These are phyloP conservation scores for Blastobasis lacticolella DNA, from an alignment of 2,888 invertebrate species.

Conservation along the genomic window DNA sequence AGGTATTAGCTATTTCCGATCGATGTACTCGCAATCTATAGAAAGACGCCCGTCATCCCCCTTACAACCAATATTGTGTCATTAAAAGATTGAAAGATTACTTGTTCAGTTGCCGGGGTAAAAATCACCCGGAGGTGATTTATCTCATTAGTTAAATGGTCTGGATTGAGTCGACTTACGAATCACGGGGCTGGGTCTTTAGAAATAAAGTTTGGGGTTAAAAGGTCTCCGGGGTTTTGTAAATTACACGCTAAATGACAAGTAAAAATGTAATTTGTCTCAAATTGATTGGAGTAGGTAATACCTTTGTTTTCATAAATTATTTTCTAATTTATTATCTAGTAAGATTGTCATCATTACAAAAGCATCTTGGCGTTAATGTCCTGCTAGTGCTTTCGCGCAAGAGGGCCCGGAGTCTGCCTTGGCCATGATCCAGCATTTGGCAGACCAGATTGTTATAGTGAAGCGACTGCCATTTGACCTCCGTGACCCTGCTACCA, in stretches of 20 bases:
- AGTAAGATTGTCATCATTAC: too few relatives aligned
- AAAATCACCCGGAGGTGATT: constrained; percentile 53
- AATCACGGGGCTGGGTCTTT: constrained; percentile 2
- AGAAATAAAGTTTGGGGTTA: constrained; percentile 1
- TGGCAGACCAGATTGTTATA: too few relatives aligned
- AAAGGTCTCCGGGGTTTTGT: background rate
- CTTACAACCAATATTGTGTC: constrained; percentile 44
- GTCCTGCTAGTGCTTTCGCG: too few relatives aligned
- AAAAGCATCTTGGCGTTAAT: too few relatives aligned
- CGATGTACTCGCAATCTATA: background rate
- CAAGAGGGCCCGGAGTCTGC: too few relatives aligned
- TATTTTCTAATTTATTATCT: too few relatives aligned
- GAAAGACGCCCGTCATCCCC: constrained; percentile 39
- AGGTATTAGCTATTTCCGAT: too few relatives aligned
- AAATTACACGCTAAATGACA: background rate
- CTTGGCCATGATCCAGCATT: too few relatives aligned
- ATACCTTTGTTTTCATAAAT: too few relatives aligned
- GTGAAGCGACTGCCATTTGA: too few relatives aligned
- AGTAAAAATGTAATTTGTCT: background rate
- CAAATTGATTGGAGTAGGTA: too few relatives aligned
- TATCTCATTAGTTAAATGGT: constrained; percentile 71
- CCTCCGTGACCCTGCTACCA: too few relatives aligned
- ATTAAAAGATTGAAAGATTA: constrained; percentile 72
- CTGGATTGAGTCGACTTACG: constrained; percentile 40
- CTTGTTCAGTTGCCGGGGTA: constrained; percentile 52